These are phyloP conservation scores for Cinara cedri DNA, from an alignment of 2,888 invertebrate genomes.

Conservation along the genomic window DNA sequence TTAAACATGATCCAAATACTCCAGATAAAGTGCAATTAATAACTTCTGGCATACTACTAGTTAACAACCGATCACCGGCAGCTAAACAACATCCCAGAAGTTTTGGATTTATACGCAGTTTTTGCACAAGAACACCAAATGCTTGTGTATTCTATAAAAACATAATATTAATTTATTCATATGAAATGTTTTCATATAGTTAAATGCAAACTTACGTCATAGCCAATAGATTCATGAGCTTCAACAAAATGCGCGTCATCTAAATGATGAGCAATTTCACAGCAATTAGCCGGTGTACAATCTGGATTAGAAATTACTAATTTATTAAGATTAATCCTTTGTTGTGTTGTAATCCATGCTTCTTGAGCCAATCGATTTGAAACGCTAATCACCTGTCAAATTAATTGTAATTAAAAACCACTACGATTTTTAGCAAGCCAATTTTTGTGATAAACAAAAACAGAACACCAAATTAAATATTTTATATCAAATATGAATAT, in stretches of 20 bases:
- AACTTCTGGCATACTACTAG: constrained; percentile 64
- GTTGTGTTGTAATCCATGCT: constrained; percentile 88
- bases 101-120: constrained; percentile 73
- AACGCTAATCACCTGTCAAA: constrained; percentile 65
- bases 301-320: constrained; percentile 78
- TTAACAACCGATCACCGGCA: constrained; percentile 69
- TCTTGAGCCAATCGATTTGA: constrained; percentile 72
- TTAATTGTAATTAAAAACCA: constrained; percentile 4
- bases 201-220: constrained; percentile 70
- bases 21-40: constrained; percentile 70
- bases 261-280: constrained; percentile 72
- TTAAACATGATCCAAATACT: constrained; percentile 75
- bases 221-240: constrained; percentile 82
- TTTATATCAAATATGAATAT: too few species aligned
- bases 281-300: constrained; percentile 77
- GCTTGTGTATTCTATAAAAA: constrained; percentile 67
- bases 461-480: background rate
- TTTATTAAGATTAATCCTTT: constrained; percentile 79
- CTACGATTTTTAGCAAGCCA: constrained; percentile 15
- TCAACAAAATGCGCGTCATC: constrained; percentile 75
- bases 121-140: constrained; percentile 74
- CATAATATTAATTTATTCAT: background rate
- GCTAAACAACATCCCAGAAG: constrained; percentile 74
- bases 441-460: background rate
- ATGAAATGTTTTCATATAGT: background rate